Evolutionary conservation across 2,113 vertebrate species (phyloP), one percentile per base, ranked within the genome.

Genomic region (Megalops atlanticus): DNA sequence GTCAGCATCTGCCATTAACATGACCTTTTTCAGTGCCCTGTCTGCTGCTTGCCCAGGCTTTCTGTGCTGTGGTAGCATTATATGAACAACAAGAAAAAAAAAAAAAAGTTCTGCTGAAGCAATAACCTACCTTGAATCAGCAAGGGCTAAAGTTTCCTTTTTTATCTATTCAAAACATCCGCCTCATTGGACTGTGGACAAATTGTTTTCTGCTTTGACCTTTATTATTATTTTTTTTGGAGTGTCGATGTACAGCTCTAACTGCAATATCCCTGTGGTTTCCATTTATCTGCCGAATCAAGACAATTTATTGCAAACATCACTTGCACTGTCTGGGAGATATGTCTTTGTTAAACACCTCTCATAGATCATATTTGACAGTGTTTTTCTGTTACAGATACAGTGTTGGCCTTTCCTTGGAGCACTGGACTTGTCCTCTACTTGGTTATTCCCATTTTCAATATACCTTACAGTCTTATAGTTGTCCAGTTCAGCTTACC

Each of bases 21-120:
- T 24, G 38, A 18, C 21, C 12, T 0, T 49, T 49, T 49, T 21
- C n/a, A 36, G 7, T 41, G 49, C 24, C 0, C 18, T n/a, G 38
- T n/a, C 54, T 78, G 15, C 27, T 36, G 70, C n/a, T 72, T 80
- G 69, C 14, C 24, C 31, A 4, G 49, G 47, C 6, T 47, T n/a
- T 74, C 69, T n/a, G 21, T 64, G 38, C n/a, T 70, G 18, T 69
- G 41, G 77, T 79, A 41, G 77, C 64, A 68, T 78, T 11, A 15
- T 49, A 49, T n/a, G n/a, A n/a, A n/a, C n/a, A n/a, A n/a, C n/a
- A 77, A 76, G 47, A 33, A 54, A 72, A 72, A 72, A 54, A 72
- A 72, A 72, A 73, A 69, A 68, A 38, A 78, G 40, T 78, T 78
- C 54, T 39, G 43, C 27, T 3, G 54, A 64, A 78, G n/a, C 39